A percentile compares a stretch with the other conserved stretches of the same genome.
Conservation (phyloP, 2,113 vertebrate species). For the Neolamprologus sp. region DNA sequence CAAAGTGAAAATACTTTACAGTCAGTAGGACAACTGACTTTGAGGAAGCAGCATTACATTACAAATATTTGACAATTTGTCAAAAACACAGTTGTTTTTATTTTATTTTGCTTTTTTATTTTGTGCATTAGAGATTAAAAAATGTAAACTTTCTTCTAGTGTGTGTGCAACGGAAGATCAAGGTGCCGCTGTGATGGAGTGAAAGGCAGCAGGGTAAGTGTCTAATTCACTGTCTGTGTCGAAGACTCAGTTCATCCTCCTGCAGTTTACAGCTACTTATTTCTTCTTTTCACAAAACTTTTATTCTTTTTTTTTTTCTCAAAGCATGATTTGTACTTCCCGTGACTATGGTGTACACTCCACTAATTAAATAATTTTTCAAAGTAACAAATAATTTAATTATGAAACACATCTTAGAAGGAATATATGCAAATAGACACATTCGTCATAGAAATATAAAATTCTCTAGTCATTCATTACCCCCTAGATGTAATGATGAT, state of each 20-base stretch:
- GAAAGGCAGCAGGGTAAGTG: slow-evolving; percentile 57
- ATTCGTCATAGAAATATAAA: background rate
- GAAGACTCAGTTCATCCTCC: background rate
- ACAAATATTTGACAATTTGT: background rate
- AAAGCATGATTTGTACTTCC: background rate
- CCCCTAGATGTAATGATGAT: background rate
- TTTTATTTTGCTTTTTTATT: background rate
- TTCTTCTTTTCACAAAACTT: background rate
- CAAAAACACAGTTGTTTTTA: no score
- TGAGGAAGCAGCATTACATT: background rate
- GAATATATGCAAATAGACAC: background rate
- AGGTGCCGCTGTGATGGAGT: slow-evolving; percentile 47
- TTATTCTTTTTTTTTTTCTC: background rate
- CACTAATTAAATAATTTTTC: background rate
- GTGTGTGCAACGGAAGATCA: slow-evolving; percentile 41
- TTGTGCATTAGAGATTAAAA: background rate
- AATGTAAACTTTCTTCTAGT: slow-evolving; percentile 27
- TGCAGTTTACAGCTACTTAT: background rate
- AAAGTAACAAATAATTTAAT: background rate
- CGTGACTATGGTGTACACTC: background rate
- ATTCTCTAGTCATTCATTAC: background rate
- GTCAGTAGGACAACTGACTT: background rate
- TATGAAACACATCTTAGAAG: background rate
- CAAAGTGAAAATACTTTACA: background rate
- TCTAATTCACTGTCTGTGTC: background rate